Evolutionary conservation across 2,888 invertebrate genomes (phyloP), one percentile per base, ranked within the genome.

Genomic region (Polymixis lichenea): DNA sequence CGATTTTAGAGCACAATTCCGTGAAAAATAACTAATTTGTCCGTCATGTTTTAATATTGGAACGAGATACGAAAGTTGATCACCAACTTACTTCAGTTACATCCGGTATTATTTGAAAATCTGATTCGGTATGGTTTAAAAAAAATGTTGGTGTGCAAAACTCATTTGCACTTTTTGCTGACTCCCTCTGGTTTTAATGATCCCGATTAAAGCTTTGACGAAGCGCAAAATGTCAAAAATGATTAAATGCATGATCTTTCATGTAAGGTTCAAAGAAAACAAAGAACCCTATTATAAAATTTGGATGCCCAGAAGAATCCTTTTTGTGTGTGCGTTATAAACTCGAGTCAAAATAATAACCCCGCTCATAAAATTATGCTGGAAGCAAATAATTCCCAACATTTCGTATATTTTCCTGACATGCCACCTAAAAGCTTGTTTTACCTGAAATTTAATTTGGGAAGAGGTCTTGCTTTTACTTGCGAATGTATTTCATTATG

Each of bases 401-500:
- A 73, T 68, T 70, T 75, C 32, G 28, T 58, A 60, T 75, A 71
- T 81, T 82, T 82, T 64, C 64, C 67, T 78, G 73, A 78, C 73
- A 75, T 58, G 64, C 19, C 75, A 68, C 70, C 77, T 64, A 77
- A 77, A 79, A 75, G 75, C 81, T 86, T 83, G 80, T 78, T 86
- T 72, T 58, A 80, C 76, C 43, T 73, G 32, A 82, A 88, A 84
- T 84, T 72, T 73, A 78, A 86, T 86, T 84, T 79, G 28, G 55
- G 74, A 73, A 68, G 75, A 74, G 71, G 61, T 64, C 61, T 79
- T 78, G 61, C 74, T 82, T 81, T 76, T 75, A 58, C 64, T 73
- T 67, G 56, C 22, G 61, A 72, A 70, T 74, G 51, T 79, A 77
- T 86, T 86, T 74, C 83, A 86, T 88, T 88, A 77, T 78, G 65